Conservation (phyloP, 1,140 invertebrate genomes). For the Atopsyche davidsoni region DNA sequence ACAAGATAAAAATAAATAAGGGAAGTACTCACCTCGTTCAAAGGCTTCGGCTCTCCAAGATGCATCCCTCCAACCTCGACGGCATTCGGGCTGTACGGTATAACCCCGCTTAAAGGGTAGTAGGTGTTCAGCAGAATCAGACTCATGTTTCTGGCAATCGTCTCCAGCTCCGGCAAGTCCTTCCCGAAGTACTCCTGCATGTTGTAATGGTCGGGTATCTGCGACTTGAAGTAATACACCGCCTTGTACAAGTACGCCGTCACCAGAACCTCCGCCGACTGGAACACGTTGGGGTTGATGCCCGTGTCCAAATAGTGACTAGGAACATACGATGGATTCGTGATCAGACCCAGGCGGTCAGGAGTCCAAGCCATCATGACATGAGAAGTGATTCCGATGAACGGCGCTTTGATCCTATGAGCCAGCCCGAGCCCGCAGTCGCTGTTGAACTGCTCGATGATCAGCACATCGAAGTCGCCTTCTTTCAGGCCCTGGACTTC, state of each 20-base stretch:
- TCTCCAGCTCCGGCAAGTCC: constrained; percentile 46
- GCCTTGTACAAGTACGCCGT: constrained; percentile 37
- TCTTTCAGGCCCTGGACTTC: constrained; percentile 42
- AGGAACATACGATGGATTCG: constrained; percentile 53
- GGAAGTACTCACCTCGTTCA: constrained; percentile 32
- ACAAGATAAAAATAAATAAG: background rate
- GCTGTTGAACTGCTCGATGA: constrained; percentile 63
- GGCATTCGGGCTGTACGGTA: constrained; percentile 48
- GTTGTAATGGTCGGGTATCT: constrained; percentile 37
- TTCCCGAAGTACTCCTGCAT: constrained; percentile 51
- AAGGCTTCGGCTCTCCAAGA: too few species aligned
- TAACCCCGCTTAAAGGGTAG: constrained; percentile 46
- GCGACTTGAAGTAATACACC: constrained; percentile 37
- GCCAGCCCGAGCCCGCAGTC: constrained; percentile 61
- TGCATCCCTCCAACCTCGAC: constrained; percentile 59
- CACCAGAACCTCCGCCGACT: constrained; percentile 39
- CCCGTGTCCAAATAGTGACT: constrained; percentile 49
- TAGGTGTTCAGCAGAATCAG: constrained; percentile 54
- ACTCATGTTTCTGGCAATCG: constrained; percentile 48
- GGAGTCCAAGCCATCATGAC: constrained; percentile 55
- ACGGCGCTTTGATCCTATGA: constrained; percentile 55
- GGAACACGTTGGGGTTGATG: constrained; percentile 50
- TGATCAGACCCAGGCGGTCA: constrained; percentile 49
- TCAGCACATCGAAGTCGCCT: constrained; percentile 57
- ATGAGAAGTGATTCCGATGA: constrained; percentile 52